phyloP scores from a whole-genome alignment of 30 jellyfish, hydroid and myxozoan species.

The Turritopsis rubra region DNA sequence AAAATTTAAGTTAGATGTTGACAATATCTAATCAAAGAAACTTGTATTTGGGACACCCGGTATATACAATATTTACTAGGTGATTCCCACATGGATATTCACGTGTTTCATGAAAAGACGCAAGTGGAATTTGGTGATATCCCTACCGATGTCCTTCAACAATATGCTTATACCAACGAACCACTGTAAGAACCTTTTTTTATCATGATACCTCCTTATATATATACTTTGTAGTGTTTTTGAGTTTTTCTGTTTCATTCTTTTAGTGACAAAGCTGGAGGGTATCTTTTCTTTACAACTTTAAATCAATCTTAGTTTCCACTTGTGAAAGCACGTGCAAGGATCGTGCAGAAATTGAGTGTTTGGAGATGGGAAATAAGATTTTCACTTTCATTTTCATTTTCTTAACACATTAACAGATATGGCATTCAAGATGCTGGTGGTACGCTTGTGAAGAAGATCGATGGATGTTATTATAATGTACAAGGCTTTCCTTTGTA shows the following conservation, averaged over 20 bases:
- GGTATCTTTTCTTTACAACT: conserved; percentile 69
- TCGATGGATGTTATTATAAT: conserved; percentile 82
- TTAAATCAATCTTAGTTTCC: too few species aligned
- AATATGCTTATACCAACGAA: conserved; percentile 62
- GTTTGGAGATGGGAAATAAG: too few species aligned
- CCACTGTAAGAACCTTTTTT: conserved; percentile 67
- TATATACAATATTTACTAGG: background rate
- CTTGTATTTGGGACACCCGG: too few species aligned
- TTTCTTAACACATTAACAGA: conserved; percentile 40
- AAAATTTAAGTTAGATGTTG: too few species aligned
- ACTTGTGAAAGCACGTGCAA: too few species aligned
- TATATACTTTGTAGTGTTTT: background rate
- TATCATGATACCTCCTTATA: background rate
- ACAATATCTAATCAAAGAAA: too few species aligned
- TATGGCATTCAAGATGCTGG: conserved; percentile 96
- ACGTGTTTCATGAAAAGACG: conserved; percentile 56
- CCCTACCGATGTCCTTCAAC: conserved; percentile 53
- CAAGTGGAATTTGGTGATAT: conserved; percentile 86
- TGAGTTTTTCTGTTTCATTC: background rate
- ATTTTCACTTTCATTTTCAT: too few species aligned
- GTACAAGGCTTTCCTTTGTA: conserved; percentile 90
- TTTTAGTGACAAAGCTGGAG: conserved; percentile 98
- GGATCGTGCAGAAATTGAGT: too few species aligned
- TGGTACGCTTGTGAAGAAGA: conserved; percentile 68
- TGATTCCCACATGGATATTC: conserved; percentile 22